Percentiles rank a stretch among this genome's conserved stretches.
These are phyloP conservation scores for Penaeus monodon DNA, from an alignment of 2,888 invertebrate species.

Conservation along the genomic window DNA sequence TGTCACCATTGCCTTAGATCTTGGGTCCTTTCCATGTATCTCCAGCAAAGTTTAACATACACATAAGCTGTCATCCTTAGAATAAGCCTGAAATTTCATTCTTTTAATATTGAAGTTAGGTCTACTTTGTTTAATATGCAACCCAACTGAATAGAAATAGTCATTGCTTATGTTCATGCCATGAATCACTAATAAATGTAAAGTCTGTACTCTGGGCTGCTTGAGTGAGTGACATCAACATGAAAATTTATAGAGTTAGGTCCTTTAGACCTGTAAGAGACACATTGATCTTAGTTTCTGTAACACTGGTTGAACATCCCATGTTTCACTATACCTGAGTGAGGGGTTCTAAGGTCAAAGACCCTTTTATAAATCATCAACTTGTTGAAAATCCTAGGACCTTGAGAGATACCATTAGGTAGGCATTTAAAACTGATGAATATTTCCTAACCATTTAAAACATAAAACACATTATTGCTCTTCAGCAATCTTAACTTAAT, in stretches of 20 bases:
- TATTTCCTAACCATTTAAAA: background rate
- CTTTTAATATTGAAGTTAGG: background rate
- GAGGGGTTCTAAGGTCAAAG: background rate
- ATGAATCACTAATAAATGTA: background rate
- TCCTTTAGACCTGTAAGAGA: background rate
- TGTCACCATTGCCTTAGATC: too few species aligned
- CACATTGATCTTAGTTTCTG: background rate
- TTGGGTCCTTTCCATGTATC: too few species aligned
- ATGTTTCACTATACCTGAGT: background rate
- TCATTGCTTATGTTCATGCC: background rate
- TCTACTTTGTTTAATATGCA: background rate
- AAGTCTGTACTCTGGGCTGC: background rate
- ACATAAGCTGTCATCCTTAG: background rate
- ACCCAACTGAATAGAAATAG: background rate
- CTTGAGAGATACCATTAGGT: background rate
- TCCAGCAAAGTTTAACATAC: too few species aligned
- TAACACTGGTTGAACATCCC: slow-evolving; percentile 8
- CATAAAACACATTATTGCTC: background rate
- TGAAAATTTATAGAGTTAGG: background rate
- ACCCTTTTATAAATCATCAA: background rate
- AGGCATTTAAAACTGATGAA: background rate
- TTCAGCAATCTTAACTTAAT: background rate
- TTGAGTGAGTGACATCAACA: background rate
- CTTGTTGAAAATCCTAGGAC: background rate
- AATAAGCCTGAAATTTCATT: background rate